A percentile compares a stretch with the other conserved stretches of the same genome.
phyloP scores from a whole-genome alignment of 2,888 invertebrate species.

The Abrostola triplasia region DNA sequence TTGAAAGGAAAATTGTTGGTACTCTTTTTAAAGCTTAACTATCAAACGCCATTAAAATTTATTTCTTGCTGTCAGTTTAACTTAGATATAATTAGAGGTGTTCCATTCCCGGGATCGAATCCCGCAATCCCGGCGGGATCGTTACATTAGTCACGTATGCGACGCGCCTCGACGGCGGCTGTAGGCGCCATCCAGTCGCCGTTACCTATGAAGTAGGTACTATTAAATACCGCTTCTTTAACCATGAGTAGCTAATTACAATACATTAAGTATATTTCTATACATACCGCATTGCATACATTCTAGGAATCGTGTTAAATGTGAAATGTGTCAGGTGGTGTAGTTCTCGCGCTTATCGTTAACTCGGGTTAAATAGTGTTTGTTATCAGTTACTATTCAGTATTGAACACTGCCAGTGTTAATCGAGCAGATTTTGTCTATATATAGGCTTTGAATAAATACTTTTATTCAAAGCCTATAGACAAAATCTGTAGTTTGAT shows the following conservation, averaged over 20 bases:
- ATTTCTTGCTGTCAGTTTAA: background rate
- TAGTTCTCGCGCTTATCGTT: conserved; percentile 6
- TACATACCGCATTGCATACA: conserved; percentile 15
- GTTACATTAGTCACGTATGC: conserved; percentile 71
- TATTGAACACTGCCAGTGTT: too few species aligned
- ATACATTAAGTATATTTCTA: conserved; percentile 43
- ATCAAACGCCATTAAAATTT: background rate
- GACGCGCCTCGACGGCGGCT: conserved; percentile 66
- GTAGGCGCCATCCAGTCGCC: conserved; percentile 63
- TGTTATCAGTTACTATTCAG: too few species aligned
- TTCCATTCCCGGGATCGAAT: conserved; percentile 36
- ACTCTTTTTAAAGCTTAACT: too few species aligned
- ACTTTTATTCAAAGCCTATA: too few species aligned
- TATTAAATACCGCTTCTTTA: conserved; percentile 60
- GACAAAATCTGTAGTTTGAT: too few species aligned
- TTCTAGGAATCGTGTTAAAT: conserved; percentile 24
- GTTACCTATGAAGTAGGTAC: conserved; percentile 53
- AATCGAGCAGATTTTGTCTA: too few species aligned
- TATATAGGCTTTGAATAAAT: too few species aligned
- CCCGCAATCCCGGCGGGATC: conserved; percentile 59
- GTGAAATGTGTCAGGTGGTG: conserved; percentile 25
- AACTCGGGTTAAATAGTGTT: background rate
- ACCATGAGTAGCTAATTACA: conserved; percentile 62
- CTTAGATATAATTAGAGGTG: conserved; percentile 22
- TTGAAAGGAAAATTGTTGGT: background rate